Base-by-base conservation (phyloP, 2,888 invertebrate species). In the Eupeodes luniger region DNA sequence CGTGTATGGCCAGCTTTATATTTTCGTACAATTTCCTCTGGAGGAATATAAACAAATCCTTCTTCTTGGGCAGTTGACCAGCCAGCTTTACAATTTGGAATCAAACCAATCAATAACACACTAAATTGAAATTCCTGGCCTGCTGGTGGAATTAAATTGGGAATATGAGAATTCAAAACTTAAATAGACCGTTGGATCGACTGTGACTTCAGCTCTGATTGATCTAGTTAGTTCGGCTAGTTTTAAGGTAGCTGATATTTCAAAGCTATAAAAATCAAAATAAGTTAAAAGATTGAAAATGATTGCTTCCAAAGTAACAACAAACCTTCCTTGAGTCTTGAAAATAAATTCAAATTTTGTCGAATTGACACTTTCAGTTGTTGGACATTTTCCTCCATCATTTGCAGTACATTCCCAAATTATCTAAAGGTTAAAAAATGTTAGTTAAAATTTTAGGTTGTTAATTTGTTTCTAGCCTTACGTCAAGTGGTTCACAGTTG, bases 1-100 rank as follows among this genome's bases (percentile, higher is more conserved):
- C 27, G 27, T 27, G 27, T 27, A 27, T 27, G 27, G 27, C 27
- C 27, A 27, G 27, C 27, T 10, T 12, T 1, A 19, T 36, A 0
- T 11, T 2, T 11, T 12, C 49, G 27, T 83, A 89, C 89, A 51
- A 89, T 84, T 74, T 89, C 89, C 10, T 89, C 89, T n/a, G 82
- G 53, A 0, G 55, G 77, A 40, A 89, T 84, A 62, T 84, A 89
- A 2, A 78, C 14, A 55, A 70, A 89, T 6, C 87, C 89, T 12
- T 86, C 89, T 57, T 89, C 89, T 66, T 89, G 89, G 0, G 89
- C 89, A 14, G 74, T 74, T n/a, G 89, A 78, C 89, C 89, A 89
- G n/a, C 89, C 89, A 57, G 86, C 89, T 16, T 83, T 84, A 44
- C 89, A 89, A 11, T 69, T 79, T 59, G 89, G 87, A 47, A 83